Evolutionary conservation across 1,140 invertebrate species (phyloP), one percentile per base, ranked within the genome.

Genomic region (Neodiprion virginianus): DNA sequence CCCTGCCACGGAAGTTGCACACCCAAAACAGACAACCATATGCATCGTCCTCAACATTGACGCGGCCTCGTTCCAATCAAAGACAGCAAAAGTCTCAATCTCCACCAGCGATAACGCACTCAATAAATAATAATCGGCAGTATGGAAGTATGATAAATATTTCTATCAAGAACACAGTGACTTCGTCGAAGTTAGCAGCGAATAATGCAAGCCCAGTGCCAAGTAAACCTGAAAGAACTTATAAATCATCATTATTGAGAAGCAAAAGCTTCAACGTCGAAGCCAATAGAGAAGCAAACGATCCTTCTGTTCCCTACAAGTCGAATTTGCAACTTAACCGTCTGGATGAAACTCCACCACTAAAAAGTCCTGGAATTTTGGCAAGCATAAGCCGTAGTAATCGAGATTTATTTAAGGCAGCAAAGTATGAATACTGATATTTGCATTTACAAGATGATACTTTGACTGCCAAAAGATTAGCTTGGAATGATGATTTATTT

Each of bases 181-280:
- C 89, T 10, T 81, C 48, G 79, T 88, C 66, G 77, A 76, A 69
- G 77, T 75, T 75, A 78, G 9, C 79, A 77, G 74, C 67, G 73
- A 77, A 8, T 47, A 77, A 71, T 79, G 89, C 84, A 88, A 88
- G 61, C 71, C 1, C 75, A 79, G 7, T 48, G 61, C 1, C 67
- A 84, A 86, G 53, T 0, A 95, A 95, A 84, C 93, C 93, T 2
- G 92, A 93, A 48, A 86, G 94, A 75, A 94, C 93, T 11, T 95
- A 95, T 82, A 94, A 93, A 80, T 92, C 93, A 1, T 89, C 89
- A 50, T 85, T 96, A 11, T 92, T 93, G 21, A 89, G 95, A 71
- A 96, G 95, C 87, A 95, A 96, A 85, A 96, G 95, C 85, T 95
- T 96, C 86, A 95, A 95, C 88, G 93, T 95, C 68, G 93, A 95